Base-by-base conservation (phyloP, 2,113 vertebrate species). In the Plecturocebus donacophilus region DNA sequence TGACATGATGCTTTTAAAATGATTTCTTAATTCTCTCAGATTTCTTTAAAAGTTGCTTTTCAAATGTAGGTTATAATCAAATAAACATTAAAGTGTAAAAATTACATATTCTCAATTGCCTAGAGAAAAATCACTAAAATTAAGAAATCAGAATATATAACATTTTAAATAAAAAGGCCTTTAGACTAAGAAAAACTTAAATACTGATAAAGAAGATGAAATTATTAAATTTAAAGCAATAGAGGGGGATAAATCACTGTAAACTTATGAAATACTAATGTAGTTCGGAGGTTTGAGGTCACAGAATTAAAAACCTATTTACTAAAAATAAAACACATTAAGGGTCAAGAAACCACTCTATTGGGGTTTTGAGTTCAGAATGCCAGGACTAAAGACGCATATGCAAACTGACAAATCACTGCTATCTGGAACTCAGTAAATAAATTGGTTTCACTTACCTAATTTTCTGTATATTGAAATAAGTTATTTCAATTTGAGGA, bases 271-370 rank as follows among this genome's bases (percentile, higher is more conserved):
- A 94, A 77, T 87, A 90, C 6, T 45, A 87, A 89, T 47, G 42
- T 5, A 79, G 32, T 61, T 47, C 42, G 20, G 81, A 90, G 40
- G 27, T 75, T 16, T 87, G 66, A 70, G 30, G 49, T 92, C 49
- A 76, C n/a, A 94, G 56, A 79, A 68, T 77, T 8, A 85, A 89
- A 95, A 56, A 86, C 21, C 1, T 92, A 76, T 84, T 84, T 88
- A 77, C 58, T 84, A 97, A 77, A 97, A 91, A 66, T 30, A 91
- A 92, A 54, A 80, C 20, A 89, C 9, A 92, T 90, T 75, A 82
- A 52, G 66, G 89, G 49, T 64, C 58, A 83, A 89, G 52, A 16
- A 96, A 77, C 17, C 25, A 73, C 35, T 85, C n/a, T 84, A n/a
- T 6, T 71, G n/a, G 52, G 20, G 23, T 30, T 87, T 9, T 77